Conservation (phyloP, 2,113 vertebrate genomes). For the Ochotona curzoniae region DNA sequence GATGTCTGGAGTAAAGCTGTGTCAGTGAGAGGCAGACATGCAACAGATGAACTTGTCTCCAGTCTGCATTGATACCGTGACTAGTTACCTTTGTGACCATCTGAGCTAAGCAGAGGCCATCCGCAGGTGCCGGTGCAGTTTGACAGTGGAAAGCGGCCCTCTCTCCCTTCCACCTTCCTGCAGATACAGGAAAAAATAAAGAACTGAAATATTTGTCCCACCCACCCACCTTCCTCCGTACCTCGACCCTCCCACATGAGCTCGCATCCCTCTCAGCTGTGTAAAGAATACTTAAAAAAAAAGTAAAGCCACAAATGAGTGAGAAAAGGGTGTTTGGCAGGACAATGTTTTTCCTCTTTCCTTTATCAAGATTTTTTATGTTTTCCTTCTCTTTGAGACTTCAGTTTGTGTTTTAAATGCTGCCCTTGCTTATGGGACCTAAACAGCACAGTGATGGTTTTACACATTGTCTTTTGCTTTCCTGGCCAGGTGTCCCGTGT, state of each 20-base stretch:
- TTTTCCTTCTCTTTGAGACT: conserved; percentile 25
- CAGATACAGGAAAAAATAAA: too few species aligned
- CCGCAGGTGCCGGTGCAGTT: too few species aligned
- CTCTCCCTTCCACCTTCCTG: too few species aligned
- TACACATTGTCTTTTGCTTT: conserved; percentile 56
- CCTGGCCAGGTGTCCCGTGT: conserved; percentile 94
- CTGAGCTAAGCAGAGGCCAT: too few species aligned
- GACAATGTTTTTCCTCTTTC: neutral
- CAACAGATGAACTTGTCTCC: neutral
- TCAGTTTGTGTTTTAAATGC: neutral
- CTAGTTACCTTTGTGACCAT: too few species aligned
- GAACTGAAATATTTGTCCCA: too few species aligned
- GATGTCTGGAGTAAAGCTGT: conserved; percentile 37
- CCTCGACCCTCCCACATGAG: too few species aligned
- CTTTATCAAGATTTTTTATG: neutral
- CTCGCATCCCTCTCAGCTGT: too few species aligned
- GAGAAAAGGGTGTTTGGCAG: neutral
- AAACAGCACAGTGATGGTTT: neutral
- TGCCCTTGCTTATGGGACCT: neutral
- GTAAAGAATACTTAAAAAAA: neutral
- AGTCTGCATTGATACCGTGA: too few species aligned
- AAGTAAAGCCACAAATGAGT: neutral
- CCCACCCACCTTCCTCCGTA: too few species aligned
- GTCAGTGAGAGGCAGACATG: neutral
- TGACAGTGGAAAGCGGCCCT: too few species aligned